Conservation (phyloP, 2,113 vertebrate genomes). For the Xyliphius kryptos region DNA sequence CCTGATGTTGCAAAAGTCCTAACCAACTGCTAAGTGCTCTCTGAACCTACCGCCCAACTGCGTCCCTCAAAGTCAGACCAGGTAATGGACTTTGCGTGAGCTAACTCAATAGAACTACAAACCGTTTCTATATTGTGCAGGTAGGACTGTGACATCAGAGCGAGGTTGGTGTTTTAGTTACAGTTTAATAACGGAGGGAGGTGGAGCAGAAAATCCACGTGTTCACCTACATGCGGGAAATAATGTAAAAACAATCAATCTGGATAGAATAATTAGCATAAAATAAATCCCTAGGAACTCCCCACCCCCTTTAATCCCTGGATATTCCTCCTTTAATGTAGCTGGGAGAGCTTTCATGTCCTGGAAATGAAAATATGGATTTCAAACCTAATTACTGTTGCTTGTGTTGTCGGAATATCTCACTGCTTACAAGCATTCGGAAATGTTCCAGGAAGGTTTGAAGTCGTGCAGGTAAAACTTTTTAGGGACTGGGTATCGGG, state of each 20-base stretch:
- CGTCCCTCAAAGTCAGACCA: slow-evolving; percentile 28
- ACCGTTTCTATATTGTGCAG: slow-evolving; percentile 3
- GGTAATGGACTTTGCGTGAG: slow-evolving; percentile 34
- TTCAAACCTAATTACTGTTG: slow-evolving; percentile 12
- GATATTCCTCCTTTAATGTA: slow-evolving; percentile 1
- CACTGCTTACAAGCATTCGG: no score
- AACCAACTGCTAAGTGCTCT: slow-evolving; percentile 8
- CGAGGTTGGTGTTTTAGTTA: neutral
- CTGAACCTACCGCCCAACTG: neutral
- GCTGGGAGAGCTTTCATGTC: neutral
- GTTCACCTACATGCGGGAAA: no score
- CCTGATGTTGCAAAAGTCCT: neutral
- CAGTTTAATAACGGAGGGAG: no score
- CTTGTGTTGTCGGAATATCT: slow-evolving; percentile 2
- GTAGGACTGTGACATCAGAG: slow-evolving; percentile 4
- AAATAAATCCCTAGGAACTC: no score
- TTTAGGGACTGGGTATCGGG: no score
- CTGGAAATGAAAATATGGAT: slow-evolving; percentile 11
- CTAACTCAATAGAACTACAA: slow-evolving; percentile 33
- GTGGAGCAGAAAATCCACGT: neutral
- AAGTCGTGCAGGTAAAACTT: no score
- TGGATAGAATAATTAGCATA: no score
- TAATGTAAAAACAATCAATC: no score
- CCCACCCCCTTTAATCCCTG: no score
- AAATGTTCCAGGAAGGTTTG: no score